These are phyloP conservation scores for Uloborus diversus DNA, from an alignment of 1,140 invertebrate genomes.

Conservation along the genomic window DNA sequence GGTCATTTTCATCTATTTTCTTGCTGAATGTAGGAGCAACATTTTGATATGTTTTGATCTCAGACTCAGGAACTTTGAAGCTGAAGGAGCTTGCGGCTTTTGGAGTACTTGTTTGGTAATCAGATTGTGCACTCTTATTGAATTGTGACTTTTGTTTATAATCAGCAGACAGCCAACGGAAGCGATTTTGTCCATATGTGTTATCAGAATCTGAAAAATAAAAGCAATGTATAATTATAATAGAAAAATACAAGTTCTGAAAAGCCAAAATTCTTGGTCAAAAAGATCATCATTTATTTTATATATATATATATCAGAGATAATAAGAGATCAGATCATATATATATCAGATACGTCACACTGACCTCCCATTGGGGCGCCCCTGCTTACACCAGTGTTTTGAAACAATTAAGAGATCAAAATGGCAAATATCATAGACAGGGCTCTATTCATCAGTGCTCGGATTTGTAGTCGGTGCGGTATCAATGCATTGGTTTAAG, in stretches of 20 bases:
- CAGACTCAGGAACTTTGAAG: conserved; percentile 8
- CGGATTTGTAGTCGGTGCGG: no score
- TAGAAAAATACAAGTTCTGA: neutral
- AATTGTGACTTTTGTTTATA: neutral
- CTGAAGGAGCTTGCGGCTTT: conserved; percentile 17
- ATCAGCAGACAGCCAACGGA: conserved; percentile 25
- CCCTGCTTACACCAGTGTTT: no score
- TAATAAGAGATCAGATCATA: no score
- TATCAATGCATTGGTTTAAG: no score
- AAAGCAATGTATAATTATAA: neutral
- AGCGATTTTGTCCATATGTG: neutral
- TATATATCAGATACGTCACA: no score
- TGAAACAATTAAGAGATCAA: no score
- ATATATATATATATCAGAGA: neutral
- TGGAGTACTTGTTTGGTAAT: neutral
- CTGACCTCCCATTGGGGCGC: no score
- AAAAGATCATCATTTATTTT: neutral
- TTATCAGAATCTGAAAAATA: neutral
- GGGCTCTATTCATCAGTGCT: no score
- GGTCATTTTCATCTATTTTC: conserved; percentile 12
- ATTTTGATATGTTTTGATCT: neutral
- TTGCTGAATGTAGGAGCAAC: neutral
- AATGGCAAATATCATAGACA: no score
- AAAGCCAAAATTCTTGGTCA: neutral
- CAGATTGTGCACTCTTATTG: neutral